A percentile compares a stretch with the other conserved stretches of the same genome.
Conservation (phyloP, 2,113 vertebrate genomes). For the Lepidiolamprologus cunningtoni region DNA sequence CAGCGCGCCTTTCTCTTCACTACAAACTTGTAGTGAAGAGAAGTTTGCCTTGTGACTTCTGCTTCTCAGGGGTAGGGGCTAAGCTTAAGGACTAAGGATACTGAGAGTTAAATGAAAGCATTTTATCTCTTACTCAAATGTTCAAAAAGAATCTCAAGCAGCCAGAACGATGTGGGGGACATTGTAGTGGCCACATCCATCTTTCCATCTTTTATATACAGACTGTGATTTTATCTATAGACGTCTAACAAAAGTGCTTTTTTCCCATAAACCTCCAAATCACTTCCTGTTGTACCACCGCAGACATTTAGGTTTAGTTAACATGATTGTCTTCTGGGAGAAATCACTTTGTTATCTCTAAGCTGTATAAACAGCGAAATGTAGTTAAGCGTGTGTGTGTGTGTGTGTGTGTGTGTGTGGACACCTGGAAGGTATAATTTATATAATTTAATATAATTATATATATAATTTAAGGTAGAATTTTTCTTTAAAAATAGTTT, state of each 20-base stretch:
- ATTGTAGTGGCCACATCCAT: neutral
- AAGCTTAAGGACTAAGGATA: neutral
- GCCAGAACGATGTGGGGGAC: neutral
- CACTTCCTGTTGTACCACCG: neutral
- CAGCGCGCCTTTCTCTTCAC: fast-evolving
- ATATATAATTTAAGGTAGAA: too few relatives aligned
- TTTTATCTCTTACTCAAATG: neutral
- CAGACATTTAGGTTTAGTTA: neutral
- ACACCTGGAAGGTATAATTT: too few relatives aligned
- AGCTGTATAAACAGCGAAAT: fast-evolving
- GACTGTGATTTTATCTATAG: neutral
- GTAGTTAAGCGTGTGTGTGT: fast-evolving
- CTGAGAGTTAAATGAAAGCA: neutral
- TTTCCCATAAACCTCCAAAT: neutral
- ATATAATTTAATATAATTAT: too few relatives aligned
- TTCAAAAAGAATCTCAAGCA: neutral
- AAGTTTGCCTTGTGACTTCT: neutral
- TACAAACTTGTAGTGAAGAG: neutral
- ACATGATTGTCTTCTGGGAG: neutral
- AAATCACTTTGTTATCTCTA: neutral
- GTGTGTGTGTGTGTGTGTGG: neutral
- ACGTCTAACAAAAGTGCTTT: neutral
- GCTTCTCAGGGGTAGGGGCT: neutral
- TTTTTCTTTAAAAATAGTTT: neutral
- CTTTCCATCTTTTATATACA: neutral